Evolutionary conservation across 1,140 invertebrate genomes (phyloP), one percentile per base, ranked within the genome.

Genomic region (Aphaenogaster floridana): DNA sequence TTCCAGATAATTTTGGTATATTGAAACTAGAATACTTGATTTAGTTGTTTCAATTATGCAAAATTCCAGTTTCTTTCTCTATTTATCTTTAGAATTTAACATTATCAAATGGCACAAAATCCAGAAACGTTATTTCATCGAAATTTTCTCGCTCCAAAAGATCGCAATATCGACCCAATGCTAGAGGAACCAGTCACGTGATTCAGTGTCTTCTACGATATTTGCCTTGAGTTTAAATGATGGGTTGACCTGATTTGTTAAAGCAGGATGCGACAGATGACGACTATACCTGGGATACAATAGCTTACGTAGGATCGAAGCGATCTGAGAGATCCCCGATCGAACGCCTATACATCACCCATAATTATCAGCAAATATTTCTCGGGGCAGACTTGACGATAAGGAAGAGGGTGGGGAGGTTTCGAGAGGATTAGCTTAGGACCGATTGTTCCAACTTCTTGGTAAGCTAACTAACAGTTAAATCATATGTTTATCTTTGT

Each of bases 341-440:
- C 69, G 79, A 81, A 57, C n/a, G n/a, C 11, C 45, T 8, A 72
- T 81, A 71, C 15, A 81, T 81, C 79, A 81, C 39, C 28, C 34
- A 28, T 81, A 84, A 74, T 84, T 76, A 84, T 84, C 54, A 15
- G 34, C 39, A 39, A 84, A 50, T 74, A 74, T 84, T 63, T 84
- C 57, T 63, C 34, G 13, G 11, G 54, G 48, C 54, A 15, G 34
- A 76, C 42, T 63, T 28, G 80, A 48, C 52, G 64, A 34, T 45
- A 61, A 17, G 42, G 11, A 4, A 9, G 11, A 15, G 39, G 69
- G 0, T 8, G 52, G 4, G 21, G 36, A 34, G 36, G n/a, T 36
- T 21, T 13, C n/a, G 68, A 21, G 5, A n/a, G 17, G 68, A 59
- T 59, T 28, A 72, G 68, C 52, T 28, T 13, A n/a, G n/a, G n/a